Conservation (phyloP, 2,888 invertebrate genomes). For the Teinopalpus imperialis region DNA sequence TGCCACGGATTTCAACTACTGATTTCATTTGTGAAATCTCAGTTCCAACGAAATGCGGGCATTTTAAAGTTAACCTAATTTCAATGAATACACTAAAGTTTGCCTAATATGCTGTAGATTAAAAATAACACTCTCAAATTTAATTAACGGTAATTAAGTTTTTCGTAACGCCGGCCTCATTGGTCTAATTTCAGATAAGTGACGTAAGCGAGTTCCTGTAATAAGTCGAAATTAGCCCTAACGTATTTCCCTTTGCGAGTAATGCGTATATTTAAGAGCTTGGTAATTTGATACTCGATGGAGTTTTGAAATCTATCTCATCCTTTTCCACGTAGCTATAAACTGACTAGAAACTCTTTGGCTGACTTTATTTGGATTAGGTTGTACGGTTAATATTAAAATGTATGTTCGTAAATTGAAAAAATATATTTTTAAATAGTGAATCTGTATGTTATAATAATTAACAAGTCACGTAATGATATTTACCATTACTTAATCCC, state of each 20-base stretch:
- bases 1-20: background rate
- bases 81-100: background rate
- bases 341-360: no score
- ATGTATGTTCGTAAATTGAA: no score
- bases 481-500: no score
- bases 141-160: constrained; percentile 3
- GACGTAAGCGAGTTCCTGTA: background rate
- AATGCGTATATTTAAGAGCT: background rate
- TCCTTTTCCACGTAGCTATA: no score
- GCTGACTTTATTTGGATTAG: no score
- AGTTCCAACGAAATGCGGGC: constrained; percentile 3
- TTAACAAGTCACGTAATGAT: no score
- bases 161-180: constrained; percentile 1
- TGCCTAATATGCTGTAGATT: background rate
- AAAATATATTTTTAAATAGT: no score
- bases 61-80: background rate
- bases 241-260: background rate
- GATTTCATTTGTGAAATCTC: constrained; percentile 2
- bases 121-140: background rate
- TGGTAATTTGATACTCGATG: background rate
- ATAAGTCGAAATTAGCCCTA: constrained; percentile 3
- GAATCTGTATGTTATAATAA: no score
- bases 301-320: no score
- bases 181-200: constrained; percentile 5
- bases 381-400: no score